Conservation (phyloP, 2,113 vertebrate genomes). For the Anolis carolinensis region DNA sequence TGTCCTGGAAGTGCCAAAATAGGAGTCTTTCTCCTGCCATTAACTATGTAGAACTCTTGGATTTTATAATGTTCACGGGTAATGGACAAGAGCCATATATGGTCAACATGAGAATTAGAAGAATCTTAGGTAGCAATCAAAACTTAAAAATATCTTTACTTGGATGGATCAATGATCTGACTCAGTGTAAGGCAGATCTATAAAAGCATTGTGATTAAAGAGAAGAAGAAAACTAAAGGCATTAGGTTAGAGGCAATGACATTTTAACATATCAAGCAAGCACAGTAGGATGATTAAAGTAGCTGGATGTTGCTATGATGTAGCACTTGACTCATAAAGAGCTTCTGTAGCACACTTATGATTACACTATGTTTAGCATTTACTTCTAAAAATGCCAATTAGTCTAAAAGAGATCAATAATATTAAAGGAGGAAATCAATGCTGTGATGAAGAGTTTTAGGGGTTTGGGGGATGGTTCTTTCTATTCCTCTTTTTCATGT, state of each 20-base stretch:
- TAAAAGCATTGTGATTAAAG: constrained; percentile 57
- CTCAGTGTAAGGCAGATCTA: background rate
- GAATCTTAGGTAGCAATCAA: background rate
- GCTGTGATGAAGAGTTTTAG: constrained; percentile 32
- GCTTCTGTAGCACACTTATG: constrained; percentile 11
- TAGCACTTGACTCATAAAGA: constrained; percentile 59
- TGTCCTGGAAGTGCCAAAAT: background rate
- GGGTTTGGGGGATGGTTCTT: background rate
- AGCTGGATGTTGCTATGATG: constrained; percentile 27
- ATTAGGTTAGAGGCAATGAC: background rate
- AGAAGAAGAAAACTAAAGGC: constrained; percentile 59
- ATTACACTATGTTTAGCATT: constrained; percentile 43
- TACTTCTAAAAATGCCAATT: constrained; percentile 71
- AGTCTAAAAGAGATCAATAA: constrained; percentile 64
- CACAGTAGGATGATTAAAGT: constrained; percentile 14
- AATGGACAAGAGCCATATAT: background rate
- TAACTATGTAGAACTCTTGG: background rate
- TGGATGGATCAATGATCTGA: background rate
- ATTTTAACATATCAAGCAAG: constrained; percentile 48
- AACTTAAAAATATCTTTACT: background rate
- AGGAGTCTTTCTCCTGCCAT: background rate
- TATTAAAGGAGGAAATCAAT: constrained; percentile 56
- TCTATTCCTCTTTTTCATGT: constrained; percentile 33
- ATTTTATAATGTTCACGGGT: background rate
- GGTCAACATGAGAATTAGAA: background rate